Evolutionary conservation across 92 coral and sea anemone genomes (phyloP).

Genomic region (Umimayanthus kanabou): DNA sequence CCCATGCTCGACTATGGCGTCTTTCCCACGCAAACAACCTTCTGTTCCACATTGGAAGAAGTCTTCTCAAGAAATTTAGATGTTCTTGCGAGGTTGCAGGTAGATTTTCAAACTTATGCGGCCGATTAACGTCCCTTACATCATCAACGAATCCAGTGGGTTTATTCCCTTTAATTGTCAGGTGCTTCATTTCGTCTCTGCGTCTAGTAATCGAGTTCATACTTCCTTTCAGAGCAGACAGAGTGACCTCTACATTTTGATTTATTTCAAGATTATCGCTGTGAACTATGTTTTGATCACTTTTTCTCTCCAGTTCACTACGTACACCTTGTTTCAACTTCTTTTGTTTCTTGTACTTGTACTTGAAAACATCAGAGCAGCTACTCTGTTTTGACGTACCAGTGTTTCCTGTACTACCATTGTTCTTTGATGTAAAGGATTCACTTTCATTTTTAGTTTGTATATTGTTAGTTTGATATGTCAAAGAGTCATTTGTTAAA

Average conservation of each 20-base stretch:
- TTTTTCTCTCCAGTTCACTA: background rate
- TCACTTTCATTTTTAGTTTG: background rate
- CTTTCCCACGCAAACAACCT: background rate
- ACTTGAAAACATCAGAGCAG: background rate
- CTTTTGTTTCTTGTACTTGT: background rate
- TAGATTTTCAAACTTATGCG: background rate
- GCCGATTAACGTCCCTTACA: background rate
- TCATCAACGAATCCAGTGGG: background rate
- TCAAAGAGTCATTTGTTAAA: background rate
- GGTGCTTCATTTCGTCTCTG: background rate
- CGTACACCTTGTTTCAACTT: background rate
- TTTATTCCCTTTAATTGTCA: background rate
- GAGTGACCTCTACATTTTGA: background rate
- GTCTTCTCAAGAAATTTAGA: conserved; percentile 3
- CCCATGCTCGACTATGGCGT: background rate
- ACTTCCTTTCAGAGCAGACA: background rate
- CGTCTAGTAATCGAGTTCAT: background rate
- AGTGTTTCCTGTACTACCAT: background rate
- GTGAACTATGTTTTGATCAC: background rate
- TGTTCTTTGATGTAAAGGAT: background rate
- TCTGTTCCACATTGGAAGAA: conserved; percentile 6
- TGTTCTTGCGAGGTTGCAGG: background rate
- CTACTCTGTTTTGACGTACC: background rate
- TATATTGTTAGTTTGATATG: background rate
- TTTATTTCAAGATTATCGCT: background rate